These are phyloP conservation scores for Poecilobothrus nobilitatus DNA, from an alignment of 2,888 invertebrate genomes.

Conservation along the genomic window DNA sequence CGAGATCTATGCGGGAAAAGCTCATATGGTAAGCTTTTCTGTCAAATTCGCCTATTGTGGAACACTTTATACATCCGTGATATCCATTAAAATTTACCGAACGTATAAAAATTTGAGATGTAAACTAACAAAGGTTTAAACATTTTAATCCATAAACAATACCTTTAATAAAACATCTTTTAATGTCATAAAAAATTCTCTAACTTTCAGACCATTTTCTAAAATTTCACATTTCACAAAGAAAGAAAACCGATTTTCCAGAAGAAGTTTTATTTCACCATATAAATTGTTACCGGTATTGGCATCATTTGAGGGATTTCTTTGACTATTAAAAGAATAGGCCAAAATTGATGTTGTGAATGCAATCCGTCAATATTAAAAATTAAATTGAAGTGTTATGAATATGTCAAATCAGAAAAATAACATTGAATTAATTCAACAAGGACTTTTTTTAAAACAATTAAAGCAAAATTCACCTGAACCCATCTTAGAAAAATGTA, in stretches of 20 bases:
- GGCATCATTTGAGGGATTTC: neutral
- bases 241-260: neutral
- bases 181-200: neutral
- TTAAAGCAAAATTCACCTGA: no score
- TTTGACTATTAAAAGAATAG: neutral
- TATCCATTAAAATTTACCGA: constrained; percentile 23
- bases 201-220: constrained; percentile 8
- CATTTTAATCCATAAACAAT: neutral
- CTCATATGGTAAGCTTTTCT: constrained; percentile 23
- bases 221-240: constrained; percentile 3
- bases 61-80: constrained; percentile 22
- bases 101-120: neutral
- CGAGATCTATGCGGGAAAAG: constrained; percentile 15
- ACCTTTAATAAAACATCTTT: constrained; percentile 11
- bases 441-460: no score
- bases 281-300: neutral
- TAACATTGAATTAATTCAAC: no score
- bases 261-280: constrained; percentile 8
- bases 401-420: no score
- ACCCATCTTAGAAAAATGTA: no score
- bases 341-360: constrained; percentile 9
- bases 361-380: constrained; percentile 9
- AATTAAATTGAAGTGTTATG: neutral
- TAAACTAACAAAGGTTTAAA: no score
- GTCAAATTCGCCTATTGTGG: constrained; percentile 22